phyloP scores from a whole-genome alignment of 2,113 vertebrate species.

The Vireo altiloquus region DNA sequence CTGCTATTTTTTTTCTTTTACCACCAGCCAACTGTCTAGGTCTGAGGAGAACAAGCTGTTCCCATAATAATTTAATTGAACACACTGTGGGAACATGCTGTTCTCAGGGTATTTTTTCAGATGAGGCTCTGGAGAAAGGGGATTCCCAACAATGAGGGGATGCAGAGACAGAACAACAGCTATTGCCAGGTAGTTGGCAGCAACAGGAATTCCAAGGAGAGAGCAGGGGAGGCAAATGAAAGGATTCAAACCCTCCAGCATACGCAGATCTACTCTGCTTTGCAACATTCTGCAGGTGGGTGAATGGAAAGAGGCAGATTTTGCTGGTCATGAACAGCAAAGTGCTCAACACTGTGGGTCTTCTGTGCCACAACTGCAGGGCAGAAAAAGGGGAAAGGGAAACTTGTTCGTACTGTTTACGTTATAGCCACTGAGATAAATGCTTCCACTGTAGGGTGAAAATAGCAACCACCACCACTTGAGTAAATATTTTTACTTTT shows the following conservation, averaged over 20 bases:
- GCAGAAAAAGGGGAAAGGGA: background rate
- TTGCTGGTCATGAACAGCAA: background rate
- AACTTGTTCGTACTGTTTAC: background rate
- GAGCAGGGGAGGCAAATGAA: background rate
- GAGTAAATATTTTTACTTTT: background rate
- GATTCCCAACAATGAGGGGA: constrained; percentile 30
- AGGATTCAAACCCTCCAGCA: background rate
- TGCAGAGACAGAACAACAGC: background rate
- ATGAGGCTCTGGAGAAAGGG: constrained; percentile 21
- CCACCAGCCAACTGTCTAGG: background rate
- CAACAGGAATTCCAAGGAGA: background rate
- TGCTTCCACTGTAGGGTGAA: background rate
- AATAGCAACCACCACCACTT: background rate
- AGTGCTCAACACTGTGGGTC: background rate
- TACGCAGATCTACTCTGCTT: background rate
- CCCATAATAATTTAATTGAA: constrained; percentile 50
- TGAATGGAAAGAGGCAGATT: background rate
- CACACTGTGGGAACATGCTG: constrained; percentile 47
- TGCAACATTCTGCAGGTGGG: background rate
- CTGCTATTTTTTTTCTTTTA: background rate
- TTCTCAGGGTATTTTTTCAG: constrained; percentile 45
- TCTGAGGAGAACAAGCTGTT: constrained; percentile 55
- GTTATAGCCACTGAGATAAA: background rate
- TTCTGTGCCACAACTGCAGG: background rate
- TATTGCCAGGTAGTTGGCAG: constrained; percentile 37